Evolutionary conservation across 2,797 vertebrate genomes (phyloP).

Genomic region (Hypotaenidia okinawae): DNA sequence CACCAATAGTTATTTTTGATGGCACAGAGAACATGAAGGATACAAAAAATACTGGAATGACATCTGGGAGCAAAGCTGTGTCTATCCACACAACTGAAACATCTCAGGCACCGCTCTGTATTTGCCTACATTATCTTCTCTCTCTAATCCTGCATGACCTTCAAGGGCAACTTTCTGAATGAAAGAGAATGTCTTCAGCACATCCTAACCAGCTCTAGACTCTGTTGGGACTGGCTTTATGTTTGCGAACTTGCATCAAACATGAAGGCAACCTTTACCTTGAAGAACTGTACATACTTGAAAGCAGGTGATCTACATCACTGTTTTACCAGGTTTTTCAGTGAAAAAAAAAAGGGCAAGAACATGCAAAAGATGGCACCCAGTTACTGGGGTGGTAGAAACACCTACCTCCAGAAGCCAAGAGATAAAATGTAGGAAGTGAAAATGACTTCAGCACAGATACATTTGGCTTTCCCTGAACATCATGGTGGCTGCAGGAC

Average conservation of each 20-base stretch:
- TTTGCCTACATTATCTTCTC: neutral
- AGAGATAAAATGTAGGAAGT: neutral
- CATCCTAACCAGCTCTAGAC: neutral
- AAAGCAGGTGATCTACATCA: neutral
- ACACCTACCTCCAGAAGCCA: neutral
- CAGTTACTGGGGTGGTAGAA: neutral
- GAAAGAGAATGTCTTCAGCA: neutral
- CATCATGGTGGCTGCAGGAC: accelerated
- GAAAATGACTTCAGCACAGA: neutral
- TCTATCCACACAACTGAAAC: neutral
- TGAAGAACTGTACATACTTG: neutral
- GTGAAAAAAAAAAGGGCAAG: neutral
- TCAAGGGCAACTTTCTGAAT: neutral
- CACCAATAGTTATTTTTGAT: neutral
- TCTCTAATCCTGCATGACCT: neutral
- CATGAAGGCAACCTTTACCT: neutral
- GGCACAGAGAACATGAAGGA: neutral
- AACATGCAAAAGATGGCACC: neutral
- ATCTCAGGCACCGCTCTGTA: neutral
- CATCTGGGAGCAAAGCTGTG: neutral
- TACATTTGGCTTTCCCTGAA: neutral
- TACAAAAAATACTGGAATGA: neutral
- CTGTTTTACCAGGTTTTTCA: neutral
- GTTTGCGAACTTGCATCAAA: neutral
- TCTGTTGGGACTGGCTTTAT: neutral